Conservation (phyloP, 2,113 vertebrate species). For the Martes martes region DNA sequence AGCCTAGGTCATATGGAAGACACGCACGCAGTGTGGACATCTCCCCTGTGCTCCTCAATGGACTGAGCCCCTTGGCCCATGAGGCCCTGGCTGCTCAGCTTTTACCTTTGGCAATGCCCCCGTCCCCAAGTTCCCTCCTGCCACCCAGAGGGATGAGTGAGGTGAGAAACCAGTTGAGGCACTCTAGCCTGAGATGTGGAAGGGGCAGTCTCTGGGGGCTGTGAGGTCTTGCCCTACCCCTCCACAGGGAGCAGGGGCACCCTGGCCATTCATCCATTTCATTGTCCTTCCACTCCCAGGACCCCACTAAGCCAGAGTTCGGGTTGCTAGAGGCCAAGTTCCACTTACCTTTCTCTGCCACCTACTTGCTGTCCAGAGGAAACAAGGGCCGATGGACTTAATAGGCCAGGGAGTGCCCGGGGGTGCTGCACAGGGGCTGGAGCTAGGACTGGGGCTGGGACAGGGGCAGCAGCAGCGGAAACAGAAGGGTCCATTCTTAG, state of each 20-base stretch:
- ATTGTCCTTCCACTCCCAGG: not conserved
- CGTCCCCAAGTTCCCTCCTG: not conserved
- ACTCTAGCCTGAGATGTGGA: not conserved
- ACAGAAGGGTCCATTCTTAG: slow-evolving; percentile 13
- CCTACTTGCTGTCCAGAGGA: not conserved
- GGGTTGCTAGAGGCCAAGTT: not conserved
- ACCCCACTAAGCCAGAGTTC: not conserved
- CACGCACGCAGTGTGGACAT: not conserved
- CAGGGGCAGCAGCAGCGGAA: not conserved
- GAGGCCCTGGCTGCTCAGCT: not conserved
- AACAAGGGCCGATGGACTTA: not conserved
- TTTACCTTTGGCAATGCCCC: not conserved
- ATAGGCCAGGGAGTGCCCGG: not conserved
- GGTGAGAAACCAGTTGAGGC: slow-evolving; percentile 11
- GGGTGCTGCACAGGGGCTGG: not conserved
- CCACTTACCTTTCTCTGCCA: slow-evolving; percentile 64
- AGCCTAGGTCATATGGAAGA: not conserved
- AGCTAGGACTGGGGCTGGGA: not conserved
- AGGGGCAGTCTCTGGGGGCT: not conserved
- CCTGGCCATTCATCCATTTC: too few relatives aligned
- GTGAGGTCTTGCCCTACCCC: not conserved
- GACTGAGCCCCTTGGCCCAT: not conserved
- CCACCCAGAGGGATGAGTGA: not conserved
- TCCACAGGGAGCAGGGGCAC: not conserved
- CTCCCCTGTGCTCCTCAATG: not conserved